phyloP scores from a whole-genome alignment of 2,888 invertebrate species.

The Aquatica leii region DNA sequence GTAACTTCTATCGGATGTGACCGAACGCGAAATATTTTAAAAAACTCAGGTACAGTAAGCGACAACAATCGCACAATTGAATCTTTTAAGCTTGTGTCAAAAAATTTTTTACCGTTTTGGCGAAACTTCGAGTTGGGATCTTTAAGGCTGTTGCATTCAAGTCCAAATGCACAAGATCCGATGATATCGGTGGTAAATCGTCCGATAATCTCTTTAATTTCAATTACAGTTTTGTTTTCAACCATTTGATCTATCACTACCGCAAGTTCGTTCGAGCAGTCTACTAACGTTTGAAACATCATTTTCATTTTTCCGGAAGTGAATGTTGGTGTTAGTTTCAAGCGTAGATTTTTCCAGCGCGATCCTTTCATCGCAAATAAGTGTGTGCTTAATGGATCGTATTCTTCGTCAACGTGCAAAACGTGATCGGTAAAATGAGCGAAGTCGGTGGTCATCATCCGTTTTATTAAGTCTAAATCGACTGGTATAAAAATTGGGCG shows the following conservation, averaged over 20 bases:
- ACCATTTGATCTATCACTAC: conserved; percentile 8
- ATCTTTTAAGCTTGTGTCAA: conserved; percentile 40
- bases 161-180: conserved; percentile 66
- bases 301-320: conserved; percentile 70
- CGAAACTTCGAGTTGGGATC: conserved; percentile 63
- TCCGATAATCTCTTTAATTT: conserved; percentile 61
- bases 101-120: conserved; percentile 40
- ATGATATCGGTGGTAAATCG: conserved; percentile 67
- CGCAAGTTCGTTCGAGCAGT: conserved; percentile 44
- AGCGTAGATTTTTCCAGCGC: conserved; percentile 68
- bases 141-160: conserved; percentile 65
- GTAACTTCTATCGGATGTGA: conserved; percentile 45
- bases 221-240: conserved; percentile 19
- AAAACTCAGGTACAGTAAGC: conserved; percentile 38
- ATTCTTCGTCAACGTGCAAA: conserved; percentile 64
- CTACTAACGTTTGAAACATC: conserved; percentile 67
- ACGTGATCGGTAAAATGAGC: conserved; percentile 69
- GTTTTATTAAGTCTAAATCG: conserved; percentile 48
- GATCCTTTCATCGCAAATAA: conserved; percentile 65
- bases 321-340: conserved; percentile 70
- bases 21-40: conserved; percentile 41
- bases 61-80: conserved; percentile 21
- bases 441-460: conserved; percentile 68
- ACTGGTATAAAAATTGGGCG: conserved; percentile 40
- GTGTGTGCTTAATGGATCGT: conserved; percentile 66